A percentile compares a stretch with the other conserved stretches of the same genome.
Evolutionary conservation across 1,140 invertebrate species (phyloP).

Genomic region (Bombyx mori): DNA sequence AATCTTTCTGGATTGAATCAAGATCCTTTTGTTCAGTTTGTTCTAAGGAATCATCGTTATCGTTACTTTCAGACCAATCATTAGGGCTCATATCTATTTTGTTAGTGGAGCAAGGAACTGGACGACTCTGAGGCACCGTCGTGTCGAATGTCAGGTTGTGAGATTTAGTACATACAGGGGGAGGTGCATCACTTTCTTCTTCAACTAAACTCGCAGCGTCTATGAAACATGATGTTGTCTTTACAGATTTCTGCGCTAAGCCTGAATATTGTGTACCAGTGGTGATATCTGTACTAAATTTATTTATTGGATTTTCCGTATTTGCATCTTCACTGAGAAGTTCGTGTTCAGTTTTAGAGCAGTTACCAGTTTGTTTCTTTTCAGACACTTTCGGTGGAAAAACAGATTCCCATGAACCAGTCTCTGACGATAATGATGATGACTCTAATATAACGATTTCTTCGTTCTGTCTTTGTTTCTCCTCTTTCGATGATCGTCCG

Average conservation of each 20-base stretch:
- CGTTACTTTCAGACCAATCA: conserved; percentile 48
- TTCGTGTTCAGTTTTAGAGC: conserved; percentile 36
- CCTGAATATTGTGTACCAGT: neutral
- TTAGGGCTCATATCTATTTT: conserved; percentile 38
- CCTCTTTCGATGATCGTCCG: conserved; percentile 73
- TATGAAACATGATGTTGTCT: conserved; percentile 75
- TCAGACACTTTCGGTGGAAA: conserved; percentile 57
- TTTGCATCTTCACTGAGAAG: conserved; percentile 1
- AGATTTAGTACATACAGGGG: neutral
- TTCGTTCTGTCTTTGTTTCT: conserved; percentile 79
- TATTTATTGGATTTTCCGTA: conserved; percentile 1
- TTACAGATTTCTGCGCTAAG: conserved; percentile 29
- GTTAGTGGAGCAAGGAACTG: conserved; percentile 34
- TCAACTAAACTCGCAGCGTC: conserved; percentile 81
- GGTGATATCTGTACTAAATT: conserved; percentile 5
- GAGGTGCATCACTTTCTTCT: conserved; percentile 56
- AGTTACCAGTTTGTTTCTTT: conserved; percentile 38
- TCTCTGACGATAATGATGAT: conserved; percentile 74
- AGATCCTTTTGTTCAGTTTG: conserved; percentile 41
- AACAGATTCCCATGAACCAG: conserved; percentile 74
- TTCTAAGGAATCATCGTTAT: conserved; percentile 58
- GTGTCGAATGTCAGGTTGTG: conserved; percentile 7
- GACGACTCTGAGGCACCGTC: conserved; percentile 29
- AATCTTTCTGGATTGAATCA: conserved; percentile 44
- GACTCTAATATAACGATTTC: conserved; percentile 75